Base-by-base conservation (phyloP, 2,888 invertebrate genomes). In the Drosophila differens region DNA sequence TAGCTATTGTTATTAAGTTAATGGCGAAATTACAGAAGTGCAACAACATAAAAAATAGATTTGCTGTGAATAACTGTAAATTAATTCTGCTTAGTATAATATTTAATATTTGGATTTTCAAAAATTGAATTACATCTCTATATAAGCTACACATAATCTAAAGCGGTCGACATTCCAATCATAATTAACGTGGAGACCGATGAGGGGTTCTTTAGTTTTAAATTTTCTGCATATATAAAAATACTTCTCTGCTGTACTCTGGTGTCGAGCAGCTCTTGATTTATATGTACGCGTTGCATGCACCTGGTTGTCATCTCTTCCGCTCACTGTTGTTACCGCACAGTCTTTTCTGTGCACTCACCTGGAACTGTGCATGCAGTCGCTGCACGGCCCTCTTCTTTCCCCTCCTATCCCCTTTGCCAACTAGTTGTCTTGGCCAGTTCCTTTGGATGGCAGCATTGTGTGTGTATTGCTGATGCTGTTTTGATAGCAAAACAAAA, bases 301-400 rank as follows among this genome's bases (percentile, higher is more conserved):
- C 79, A 80, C 82, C 82, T 79, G 82, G 82, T 74, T 79, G 79
- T 81, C 79, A 79, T 82, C 82, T 79, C 79, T 74, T 78, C 66
- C 66, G 74, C 47, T 79, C 82, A 74, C 74, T 69, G 73, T 81
- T 72, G 73, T 79, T 77, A 74, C 79, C 37, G 62, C 81, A 73
- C 77, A 55, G 58, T 51, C 59, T 65, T 58, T 49, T 39, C 59
- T 67, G 85, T 69, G 74, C 86, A 76, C 69, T 84, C 73, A 53
- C 59, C 70, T 79, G 84, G 82, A 84, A 84, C 84, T 76, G 66
- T 83, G 62, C 67, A 74, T 47, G 61, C 69, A 44, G 14, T 22
- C 22, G 32, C 28, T 58, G 25, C 30, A 12, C 22, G 6, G 14
- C 22, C 49, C 30, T 9, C 12, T 22, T 30, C 28, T 19, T 3